Base-by-base conservation (phyloP, 2,113 vertebrate species). In the Meles meles region DNA sequence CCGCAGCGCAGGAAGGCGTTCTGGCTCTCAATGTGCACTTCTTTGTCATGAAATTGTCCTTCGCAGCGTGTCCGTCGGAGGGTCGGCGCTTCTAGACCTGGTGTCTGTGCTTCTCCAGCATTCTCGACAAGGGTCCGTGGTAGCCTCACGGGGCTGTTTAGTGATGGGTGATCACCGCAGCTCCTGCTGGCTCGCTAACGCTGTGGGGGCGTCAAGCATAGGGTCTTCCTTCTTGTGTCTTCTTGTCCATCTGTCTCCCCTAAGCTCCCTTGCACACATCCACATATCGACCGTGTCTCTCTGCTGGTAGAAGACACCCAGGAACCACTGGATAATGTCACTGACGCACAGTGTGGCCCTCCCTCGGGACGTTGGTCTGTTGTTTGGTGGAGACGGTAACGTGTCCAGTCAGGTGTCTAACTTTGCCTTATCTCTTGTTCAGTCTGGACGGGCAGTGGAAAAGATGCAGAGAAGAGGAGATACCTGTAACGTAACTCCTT, bases 111-210 rank as follows among this genome's bases (percentile, higher is more conserved):
- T 25, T 10, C 21, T 1, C 3, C 5, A n/a, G 65, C 10, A 7
- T 67, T 81, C 69, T 4, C 9, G 20, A 25, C 27, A 0, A 1
- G 1, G 10, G 5, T 42, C 4, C 6, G 2, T 25, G 6, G 13
- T 27, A 13, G 34, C 34, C 6, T 1, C 0, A 12, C 0, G 63
- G 17, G 10, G 0, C 29, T 1, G 13, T 39, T 29, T 37, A 1
- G 0, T 13, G 21, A 18, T 17, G 1, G 21, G 1, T 5, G 17
- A 0, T 21, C 7, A 55, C 47, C 23, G 57, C 13, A 29, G 27
- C 10, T 55, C 34, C 14, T 10, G 23, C 21, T 2, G 2, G 1
- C 23, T 6, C 15, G 39, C 14, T 23, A 39, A 15, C 10, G 20
- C 25, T 12, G 5, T 0, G 0, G 23, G 31, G 2, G 9, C 6